Base-by-base conservation (phyloP, 2,113 vertebrate genomes). In the Lophotis ruficrista region DNA sequence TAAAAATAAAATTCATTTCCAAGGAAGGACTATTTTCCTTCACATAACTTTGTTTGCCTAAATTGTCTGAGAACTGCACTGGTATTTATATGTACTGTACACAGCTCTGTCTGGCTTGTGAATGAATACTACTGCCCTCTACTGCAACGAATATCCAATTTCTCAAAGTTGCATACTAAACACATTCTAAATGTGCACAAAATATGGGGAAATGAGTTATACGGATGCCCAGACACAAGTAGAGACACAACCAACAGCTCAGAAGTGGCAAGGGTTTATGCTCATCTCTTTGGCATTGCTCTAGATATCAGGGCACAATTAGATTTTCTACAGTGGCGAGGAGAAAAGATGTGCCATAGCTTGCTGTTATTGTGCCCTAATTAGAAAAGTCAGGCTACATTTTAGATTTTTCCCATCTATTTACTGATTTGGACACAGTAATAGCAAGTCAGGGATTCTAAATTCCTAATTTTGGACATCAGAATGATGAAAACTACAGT, bases 101-200 rank as follows among this genome's bases (percentile, higher is more conserved):
- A 48, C 18, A 50, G 66, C 30, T 80, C 64, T 64, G 41, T 25
- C 66, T 72, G 61, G 33, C 7, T 71, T 68, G 43, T 27, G 57
- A 48, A 71, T 56, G 79, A 82, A 64, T 77, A 21, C 56, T 95
- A 3, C 84, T 88, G 96, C 88, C 94, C 89, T 73, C 76, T 93
- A 27, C 62, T 92, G 94, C 54, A 61, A 57, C 38, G 62, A 83
- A 50, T 54, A 64, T 35, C 41, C 23, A 82, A 78, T 50, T 53
- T 61, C 57, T 85, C 25, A 65, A 57, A 57, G 23, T 51, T 66
- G 56, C 20, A 76, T 15, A 9, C 19, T 83, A 14, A 43, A 43
- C 57, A 33, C 3, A 1, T 41, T 58, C 58, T 76, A 37, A 83
- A 80, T 2, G 13, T 18, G 24, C 19, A 19, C 21, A 15, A 61